Percentiles rank a stretch among this genome's conserved stretches.
Conservation (phyloP, 2,113 vertebrate genomes). For the Accipiter cooperii region DNA sequence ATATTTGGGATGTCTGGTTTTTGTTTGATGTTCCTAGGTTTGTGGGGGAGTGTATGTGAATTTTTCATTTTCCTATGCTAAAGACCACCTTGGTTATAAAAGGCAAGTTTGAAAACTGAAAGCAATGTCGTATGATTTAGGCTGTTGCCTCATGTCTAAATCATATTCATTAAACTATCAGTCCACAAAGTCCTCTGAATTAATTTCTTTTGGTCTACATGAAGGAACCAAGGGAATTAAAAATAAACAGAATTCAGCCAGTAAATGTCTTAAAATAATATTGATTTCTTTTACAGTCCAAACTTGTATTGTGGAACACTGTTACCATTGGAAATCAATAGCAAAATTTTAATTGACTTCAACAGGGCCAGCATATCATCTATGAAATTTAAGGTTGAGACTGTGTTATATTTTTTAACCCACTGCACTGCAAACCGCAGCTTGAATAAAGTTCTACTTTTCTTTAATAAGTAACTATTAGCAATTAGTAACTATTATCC, state of each 20-base stretch:
- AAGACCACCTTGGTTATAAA: background rate
- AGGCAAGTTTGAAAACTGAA: background rate
- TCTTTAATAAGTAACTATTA: background rate
- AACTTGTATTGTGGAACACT: background rate
- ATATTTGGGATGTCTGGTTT: background rate
- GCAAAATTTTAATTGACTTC: slow-evolving; percentile 32
- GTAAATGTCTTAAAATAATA: slow-evolving; percentile 17
- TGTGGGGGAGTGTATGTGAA: background rate
- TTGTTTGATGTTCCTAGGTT: background rate
- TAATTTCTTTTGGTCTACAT: background rate
- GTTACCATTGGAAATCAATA: slow-evolving; percentile 27
- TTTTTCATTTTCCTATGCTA: background rate
- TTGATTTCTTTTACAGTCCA: slow-evolving; percentile 10
- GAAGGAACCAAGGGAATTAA: background rate
- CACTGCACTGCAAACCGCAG: background rate
- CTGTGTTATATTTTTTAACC: slow-evolving; percentile 3
- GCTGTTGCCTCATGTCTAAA: background rate
- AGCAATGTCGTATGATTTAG: background rate
- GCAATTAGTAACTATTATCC: background rate
- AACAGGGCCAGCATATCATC: background rate
- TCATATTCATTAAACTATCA: background rate
- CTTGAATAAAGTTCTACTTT: background rate
- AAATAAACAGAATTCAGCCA: slow-evolving; percentile 10
- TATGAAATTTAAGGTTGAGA: background rate
- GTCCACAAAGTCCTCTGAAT: background rate